phyloP scores from a whole-genome alignment of 2,888 invertebrate genomes.

The Anthophora plumipes region DNA sequence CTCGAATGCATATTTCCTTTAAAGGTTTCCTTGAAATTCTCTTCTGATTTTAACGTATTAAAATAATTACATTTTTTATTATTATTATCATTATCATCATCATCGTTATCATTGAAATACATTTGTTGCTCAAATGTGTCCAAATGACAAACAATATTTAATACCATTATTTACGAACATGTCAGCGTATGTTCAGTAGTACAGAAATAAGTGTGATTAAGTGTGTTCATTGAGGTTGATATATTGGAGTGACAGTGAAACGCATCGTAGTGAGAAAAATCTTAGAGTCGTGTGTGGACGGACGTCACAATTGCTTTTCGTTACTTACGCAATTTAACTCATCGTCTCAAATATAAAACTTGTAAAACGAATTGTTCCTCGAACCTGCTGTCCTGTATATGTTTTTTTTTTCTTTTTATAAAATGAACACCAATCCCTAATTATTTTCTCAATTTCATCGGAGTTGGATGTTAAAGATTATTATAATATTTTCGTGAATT shows the following conservation, averaged over 20 bases:
- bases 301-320: constrained; percentile 65
- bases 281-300: constrained; percentile 48
- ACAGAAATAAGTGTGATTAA: constrained; percentile 23
- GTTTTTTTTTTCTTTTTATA: constrained; percentile 24
- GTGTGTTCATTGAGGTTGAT: constrained; percentile 10
- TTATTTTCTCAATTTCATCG: constrained; percentile 14
- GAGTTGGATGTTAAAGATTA: not conserved
- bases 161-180: constrained; percentile 33
- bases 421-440: constrained; percentile 10
- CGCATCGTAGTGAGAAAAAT: constrained; percentile 46
- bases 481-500: not conserved
- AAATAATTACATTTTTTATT: not conserved
- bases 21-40: too few relatives aligned
- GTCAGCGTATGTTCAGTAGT: not conserved
- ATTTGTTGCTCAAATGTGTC: not conserved
- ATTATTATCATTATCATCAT: not conserved
- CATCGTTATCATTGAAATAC: not conserved
- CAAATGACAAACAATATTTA: not conserved
- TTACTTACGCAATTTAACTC: constrained; percentile 58
- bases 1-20: not conserved
- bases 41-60: not conserved
- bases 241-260: constrained; percentile 54
- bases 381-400: constrained; percentile 58
- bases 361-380: constrained; percentile 41
- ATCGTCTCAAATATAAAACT: constrained; percentile 1